A percentile compares a stretch with the other conserved stretches of the same genome.
phyloP scores from a whole-genome alignment of 2,797 vertebrate species.

The Pteropus rufus region DNA sequence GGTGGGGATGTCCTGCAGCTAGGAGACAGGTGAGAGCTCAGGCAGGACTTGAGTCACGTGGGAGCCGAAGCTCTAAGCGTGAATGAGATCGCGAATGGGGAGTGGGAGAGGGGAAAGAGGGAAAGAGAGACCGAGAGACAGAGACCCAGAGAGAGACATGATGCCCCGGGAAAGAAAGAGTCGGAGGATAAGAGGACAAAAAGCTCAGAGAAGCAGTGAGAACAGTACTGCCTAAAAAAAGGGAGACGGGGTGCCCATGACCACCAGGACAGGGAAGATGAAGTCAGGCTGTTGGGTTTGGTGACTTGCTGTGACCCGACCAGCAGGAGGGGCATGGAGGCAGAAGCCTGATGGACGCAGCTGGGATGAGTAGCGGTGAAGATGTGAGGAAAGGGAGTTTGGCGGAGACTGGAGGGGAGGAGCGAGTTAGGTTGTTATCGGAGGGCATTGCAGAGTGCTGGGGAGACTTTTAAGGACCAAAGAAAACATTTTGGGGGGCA shows the following conservation, averaged over 20 bases:
- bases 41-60: accelerated
- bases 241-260: background rate
- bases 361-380: background rate
- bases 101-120: background rate
- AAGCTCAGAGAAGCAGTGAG: background rate
- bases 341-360: background rate
- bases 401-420: background rate
- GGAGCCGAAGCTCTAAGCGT: background rate
- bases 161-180: background rate
- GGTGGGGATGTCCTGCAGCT: background rate
- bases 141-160: background rate
- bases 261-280: background rate
- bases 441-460: background rate
- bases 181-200: background rate
- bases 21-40: too few species aligned
- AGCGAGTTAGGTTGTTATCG: background rate
- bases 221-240: background rate
- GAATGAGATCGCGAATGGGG: background rate
- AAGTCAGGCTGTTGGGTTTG: background rate
- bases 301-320: too few species aligned
- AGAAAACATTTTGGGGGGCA: background rate
- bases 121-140: too few species aligned
- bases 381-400: background rate
- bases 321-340: background rate
- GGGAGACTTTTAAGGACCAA: background rate